Conservation (phyloP, 2,797 vertebrate species). For the Lutjanus campechanus region DNA sequence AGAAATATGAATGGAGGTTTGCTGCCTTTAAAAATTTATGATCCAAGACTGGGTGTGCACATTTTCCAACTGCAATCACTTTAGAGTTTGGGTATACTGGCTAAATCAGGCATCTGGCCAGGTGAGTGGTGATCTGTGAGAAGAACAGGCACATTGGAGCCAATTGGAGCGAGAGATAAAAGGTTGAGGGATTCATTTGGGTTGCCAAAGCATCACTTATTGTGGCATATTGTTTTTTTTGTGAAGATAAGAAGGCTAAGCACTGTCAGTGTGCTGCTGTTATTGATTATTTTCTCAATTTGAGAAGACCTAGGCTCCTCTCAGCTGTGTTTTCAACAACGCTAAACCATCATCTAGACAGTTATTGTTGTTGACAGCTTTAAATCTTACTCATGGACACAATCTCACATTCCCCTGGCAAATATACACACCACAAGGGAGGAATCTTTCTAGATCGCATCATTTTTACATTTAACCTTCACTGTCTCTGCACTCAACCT, state of each 20-base stretch:
- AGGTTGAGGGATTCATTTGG: conserved; percentile 34
- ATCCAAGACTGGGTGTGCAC: conserved; percentile 54
- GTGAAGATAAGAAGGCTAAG: conserved; percentile 40
- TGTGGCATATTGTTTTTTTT: conserved; percentile 33
- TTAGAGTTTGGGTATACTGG: conserved; percentile 57
- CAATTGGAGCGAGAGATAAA: conserved; percentile 17
- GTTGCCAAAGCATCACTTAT: conserved; percentile 32
- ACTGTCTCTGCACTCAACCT: conserved; percentile 49
- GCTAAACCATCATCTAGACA: conserved; percentile 62
- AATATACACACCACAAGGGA: conserved; percentile 40
- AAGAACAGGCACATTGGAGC: conserved; percentile 25
- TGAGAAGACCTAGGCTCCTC: conserved; percentile 53
- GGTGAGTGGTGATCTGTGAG: conserved; percentile 40
- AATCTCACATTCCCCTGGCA: conserved; percentile 70
- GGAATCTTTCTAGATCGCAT: conserved; percentile 63
- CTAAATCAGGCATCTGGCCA: conserved; percentile 43
- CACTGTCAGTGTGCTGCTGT: conserved; percentile 59
- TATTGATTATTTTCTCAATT: conserved; percentile 72
- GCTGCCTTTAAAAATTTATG: conserved; percentile 55
- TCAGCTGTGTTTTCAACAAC: conserved; percentile 66
- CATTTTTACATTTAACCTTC: conserved; percentile 66
- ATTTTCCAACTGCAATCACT: conserved; percentile 60
- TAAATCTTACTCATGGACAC: conserved; percentile 75
- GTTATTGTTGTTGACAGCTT: conserved; percentile 75
- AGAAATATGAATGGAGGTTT: conserved; percentile 62